These are phyloP conservation scores for Cephus cinctus DNA, from an alignment of 1,140 invertebrate genomes.

Conservation along the genomic window DNA sequence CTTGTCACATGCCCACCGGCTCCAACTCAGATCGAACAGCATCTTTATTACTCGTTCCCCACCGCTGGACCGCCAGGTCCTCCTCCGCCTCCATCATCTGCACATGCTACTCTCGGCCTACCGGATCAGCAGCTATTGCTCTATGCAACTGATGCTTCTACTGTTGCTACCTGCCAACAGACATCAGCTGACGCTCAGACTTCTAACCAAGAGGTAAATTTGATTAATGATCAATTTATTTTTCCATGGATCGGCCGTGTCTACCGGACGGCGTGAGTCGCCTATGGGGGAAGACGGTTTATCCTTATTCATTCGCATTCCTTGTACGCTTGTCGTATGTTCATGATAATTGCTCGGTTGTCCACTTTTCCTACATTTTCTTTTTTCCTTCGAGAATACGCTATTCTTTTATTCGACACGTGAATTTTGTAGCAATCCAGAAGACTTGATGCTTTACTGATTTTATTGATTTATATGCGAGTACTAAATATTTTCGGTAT, in stretches of 20 bases:
- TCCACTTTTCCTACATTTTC: neutral
- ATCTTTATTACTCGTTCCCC: constrained; percentile 46
- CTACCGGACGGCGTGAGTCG: too few relatives aligned
- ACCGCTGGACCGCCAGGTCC: constrained; percentile 36
- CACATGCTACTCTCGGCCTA: constrained; percentile 42
- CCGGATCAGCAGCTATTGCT: constrained; percentile 47
- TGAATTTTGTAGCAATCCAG: too few relatives aligned
- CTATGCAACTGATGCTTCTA: constrained; percentile 41
- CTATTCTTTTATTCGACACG: too few relatives aligned
- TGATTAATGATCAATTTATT: neutral
- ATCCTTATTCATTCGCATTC: too few relatives aligned
- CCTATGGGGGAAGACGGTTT: too few relatives aligned
- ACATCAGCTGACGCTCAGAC: constrained; percentile 36
- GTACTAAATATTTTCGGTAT: too few relatives aligned
- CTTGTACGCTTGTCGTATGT: too few relatives aligned
- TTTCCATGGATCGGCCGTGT: too few relatives aligned
- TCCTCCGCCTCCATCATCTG: constrained; percentile 31
- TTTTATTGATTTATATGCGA: too few relatives aligned
- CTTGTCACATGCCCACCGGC: constrained; percentile 29
- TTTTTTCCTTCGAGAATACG: too few relatives aligned
- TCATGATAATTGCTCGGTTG: neutral
- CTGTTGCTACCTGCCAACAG: constrained; percentile 42
- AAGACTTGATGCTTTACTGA: too few relatives aligned
- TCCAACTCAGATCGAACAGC: constrained; percentile 43
- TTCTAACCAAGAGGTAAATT: constrained; percentile 41